These are phyloP conservation scores for Crotalus viridis DNA, from an alignment of 2,113 vertebrate genomes.

Conservation along the genomic window DNA sequence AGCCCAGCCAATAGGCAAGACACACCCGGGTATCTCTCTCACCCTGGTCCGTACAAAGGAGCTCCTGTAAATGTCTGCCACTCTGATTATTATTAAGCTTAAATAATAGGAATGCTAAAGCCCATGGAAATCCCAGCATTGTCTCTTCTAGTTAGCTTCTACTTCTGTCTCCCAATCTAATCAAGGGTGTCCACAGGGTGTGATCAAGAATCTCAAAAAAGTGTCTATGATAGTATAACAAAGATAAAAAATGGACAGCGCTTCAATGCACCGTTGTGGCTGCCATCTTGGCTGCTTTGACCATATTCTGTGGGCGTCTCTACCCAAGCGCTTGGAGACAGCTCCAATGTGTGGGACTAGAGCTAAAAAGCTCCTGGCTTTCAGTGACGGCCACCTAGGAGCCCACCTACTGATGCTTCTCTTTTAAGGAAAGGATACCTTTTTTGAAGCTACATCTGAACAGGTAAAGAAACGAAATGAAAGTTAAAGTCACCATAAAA, in stretches of 20 bases:
- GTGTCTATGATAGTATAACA: neutral
- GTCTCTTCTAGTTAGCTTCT: neutral
- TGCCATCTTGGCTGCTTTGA: neutral
- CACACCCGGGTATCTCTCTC: neutral
- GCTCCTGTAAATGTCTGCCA: neutral
- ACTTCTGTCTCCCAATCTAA: neutral
- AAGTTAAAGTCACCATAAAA: conserved; percentile 19
- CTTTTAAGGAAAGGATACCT: fast-evolving
- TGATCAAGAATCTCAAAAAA: neutral
- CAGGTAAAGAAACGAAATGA: neutral
- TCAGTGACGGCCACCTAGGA: neutral
- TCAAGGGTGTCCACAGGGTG: neutral
- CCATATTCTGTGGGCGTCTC: neutral
- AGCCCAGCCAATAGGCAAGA: too few species aligned
- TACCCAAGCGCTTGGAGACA: neutral
- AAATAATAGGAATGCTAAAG: neutral
- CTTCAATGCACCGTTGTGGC: neutral
- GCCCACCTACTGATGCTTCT: neutral
- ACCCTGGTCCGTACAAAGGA: neutral
- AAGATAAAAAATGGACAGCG: neutral
- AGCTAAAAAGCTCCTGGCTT: fast-evolving
- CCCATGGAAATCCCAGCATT: neutral
- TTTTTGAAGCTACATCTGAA: neutral
- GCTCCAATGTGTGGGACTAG: fast-evolving
- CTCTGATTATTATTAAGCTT: neutral